Percentiles rank a stretch among this genome's conserved stretches.
These are phyloP conservation scores for Perca flavescens DNA, from an alignment of 2,113 vertebrate species.

Conservation along the genomic window DNA sequence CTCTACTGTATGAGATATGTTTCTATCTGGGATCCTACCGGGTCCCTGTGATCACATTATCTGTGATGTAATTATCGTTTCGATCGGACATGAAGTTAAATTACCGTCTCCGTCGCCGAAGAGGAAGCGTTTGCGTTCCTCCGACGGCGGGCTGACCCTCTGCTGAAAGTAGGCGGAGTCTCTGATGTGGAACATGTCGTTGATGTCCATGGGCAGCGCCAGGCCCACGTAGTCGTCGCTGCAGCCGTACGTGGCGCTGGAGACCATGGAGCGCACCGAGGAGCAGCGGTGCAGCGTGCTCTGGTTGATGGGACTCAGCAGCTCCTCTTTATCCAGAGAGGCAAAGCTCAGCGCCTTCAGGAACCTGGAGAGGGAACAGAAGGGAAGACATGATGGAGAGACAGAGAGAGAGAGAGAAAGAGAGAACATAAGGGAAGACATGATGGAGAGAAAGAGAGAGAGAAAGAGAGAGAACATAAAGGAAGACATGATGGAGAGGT, in stretches of 20 bases:
- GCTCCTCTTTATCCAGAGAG: constrained; percentile 97
- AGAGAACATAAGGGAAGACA: too few relatives aligned
- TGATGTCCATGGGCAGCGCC: constrained; percentile 94
- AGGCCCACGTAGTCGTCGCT: constrained; percentile 96
- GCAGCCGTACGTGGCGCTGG: constrained; percentile 92
- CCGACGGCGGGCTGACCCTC: constrained; percentile 90
- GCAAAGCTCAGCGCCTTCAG: constrained; percentile 99
- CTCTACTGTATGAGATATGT: too few relatives aligned
- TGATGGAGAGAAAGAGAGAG: too few relatives aligned
- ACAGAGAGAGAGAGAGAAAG: too few relatives aligned
- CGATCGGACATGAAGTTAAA: neutral
- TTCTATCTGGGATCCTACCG: too few relatives aligned
- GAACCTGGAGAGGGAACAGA: constrained; percentile 84
- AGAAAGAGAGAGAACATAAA: too few relatives aligned
- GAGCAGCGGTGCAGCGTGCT: constrained; percentile 96
- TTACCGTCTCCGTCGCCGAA: constrained; percentile 88
- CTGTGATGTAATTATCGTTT: neutral
- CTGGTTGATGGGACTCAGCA: constrained; percentile 97
- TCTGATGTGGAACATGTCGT: constrained; percentile 95
- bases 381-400: too few relatives aligned
- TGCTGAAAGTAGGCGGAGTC: constrained; percentile 97
- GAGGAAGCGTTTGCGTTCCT: constrained; percentile 89
- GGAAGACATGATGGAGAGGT: too few relatives aligned
- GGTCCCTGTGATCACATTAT: too few relatives aligned
- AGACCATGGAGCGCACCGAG: constrained; percentile 97